Percentiles rank a stretch among this genome's conserved stretches.
These are phyloP conservation scores for Battus philenor DNA, from an alignment of 1,140 invertebrate genomes.

Conservation along the genomic window DNA sequence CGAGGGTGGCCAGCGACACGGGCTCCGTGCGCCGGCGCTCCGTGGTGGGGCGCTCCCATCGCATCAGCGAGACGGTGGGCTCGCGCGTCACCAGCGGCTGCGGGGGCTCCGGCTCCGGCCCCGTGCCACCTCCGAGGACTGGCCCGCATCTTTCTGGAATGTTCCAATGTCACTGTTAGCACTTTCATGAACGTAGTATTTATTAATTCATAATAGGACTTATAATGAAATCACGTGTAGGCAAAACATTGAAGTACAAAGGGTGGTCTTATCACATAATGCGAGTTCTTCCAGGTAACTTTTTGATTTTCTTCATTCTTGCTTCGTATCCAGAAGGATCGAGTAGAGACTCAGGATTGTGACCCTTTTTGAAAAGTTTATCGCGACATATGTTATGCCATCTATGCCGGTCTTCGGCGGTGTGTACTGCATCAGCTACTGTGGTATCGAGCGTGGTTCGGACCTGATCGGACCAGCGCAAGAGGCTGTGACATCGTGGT, in stretches of 20 bases:
- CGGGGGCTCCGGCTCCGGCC: constrained; percentile 61
- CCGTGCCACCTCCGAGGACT: constrained; percentile 56
- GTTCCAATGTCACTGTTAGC: background rate
- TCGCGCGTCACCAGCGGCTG: constrained; percentile 63
- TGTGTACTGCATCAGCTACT: no score
- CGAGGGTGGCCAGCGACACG: constrained; percentile 84
- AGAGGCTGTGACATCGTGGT: no score
- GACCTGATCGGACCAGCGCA: no score
- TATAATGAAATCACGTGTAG: background rate
- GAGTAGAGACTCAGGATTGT: background rate
- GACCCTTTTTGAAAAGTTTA: no score
- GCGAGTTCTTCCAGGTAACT: no score
- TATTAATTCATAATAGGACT: background rate
- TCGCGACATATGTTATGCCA: no score
- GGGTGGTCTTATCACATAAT: no score
- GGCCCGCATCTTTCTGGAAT: constrained; percentile 72
- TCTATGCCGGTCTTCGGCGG: no score
- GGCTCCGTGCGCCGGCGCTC: constrained; percentile 77
- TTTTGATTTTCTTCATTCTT: no score
- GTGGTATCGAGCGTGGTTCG: no score
- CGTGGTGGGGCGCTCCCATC: constrained; percentile 55
- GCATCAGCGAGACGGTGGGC: constrained; percentile 64
- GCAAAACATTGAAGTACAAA: background rate
- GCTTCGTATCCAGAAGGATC: background rate
- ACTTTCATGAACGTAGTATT: background rate